Base-by-base conservation (phyloP, 1,140 invertebrate genomes). In the Lasaia peninsularis region DNA sequence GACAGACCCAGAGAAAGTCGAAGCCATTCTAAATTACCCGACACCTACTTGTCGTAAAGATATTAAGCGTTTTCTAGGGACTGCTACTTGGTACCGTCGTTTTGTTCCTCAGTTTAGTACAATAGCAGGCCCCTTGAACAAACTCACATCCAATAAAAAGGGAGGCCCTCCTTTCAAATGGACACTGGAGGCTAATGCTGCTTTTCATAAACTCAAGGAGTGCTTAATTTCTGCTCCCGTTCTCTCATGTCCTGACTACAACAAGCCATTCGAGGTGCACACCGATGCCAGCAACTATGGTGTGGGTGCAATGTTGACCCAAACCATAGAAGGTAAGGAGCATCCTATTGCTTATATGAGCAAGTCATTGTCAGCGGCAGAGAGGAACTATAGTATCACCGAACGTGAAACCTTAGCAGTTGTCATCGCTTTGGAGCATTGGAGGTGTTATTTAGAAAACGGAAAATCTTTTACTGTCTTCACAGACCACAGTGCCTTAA, bases 71-170 rank as follows among this genome's bases (percentile, higher is more conserved):
- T 60, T 60, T 72, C 55, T 89, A 8, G 86, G 89, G 2, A 67
- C 86, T 44, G 58, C 71, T 10, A 67, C 74, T 10, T 91, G 82
- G 69, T 90, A 90, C 48, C 62, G 81, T 21, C 69, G 80, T 21
- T 91, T 90, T 51, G 60, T 89, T 7, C 63, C 67, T 11, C 65
- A 31, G 0, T 44, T 64, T 32, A 37, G 52, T 12, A 51, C 51
- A 16, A 18, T 53, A n/a, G 57, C 57, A 16, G 35, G 11, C 6
- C 57, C 57, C 5, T 31, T 60, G 2, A 60, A 60, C 35, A 50
- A 35, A 31, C 21, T 60, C 14, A 60, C 58, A 5, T 60, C 58
- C 3, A 14, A 11, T 18, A 35, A n/a, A 52, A 32, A 54, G 54
- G 24, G 51, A 33, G 11, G 34, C 9, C n/a, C 33, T 35, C 2